A percentile compares a stretch with the other conserved stretches of the same genome.
phyloP scores from a whole-genome alignment of 2,113 vertebrate genomes.

The Callopanchax toddi region DNA sequence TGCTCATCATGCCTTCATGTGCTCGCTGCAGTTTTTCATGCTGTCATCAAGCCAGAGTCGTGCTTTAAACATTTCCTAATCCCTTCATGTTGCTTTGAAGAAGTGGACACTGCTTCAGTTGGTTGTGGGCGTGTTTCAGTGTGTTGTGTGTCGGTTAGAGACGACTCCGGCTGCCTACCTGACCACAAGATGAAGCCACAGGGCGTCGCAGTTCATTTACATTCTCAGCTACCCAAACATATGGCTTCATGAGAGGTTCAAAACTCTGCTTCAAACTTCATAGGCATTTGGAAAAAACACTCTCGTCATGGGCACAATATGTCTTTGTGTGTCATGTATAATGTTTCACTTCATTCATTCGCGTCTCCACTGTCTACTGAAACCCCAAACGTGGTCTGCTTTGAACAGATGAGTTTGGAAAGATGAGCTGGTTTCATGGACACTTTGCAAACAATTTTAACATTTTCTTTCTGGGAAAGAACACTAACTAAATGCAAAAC shows the following conservation, averaged over 20 bases:
- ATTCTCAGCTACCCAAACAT: conserved; percentile 33
- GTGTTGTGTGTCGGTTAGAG: conserved; percentile 26
- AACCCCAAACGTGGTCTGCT: conserved; percentile 34
- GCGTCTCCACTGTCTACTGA: conserved; percentile 32
- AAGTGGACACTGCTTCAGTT: conserved; percentile 12
- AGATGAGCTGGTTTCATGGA: conserved; percentile 29
- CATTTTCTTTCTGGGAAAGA: conserved; percentile 4
- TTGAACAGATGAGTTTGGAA: conserved; percentile 30
- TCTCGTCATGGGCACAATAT: conserved; percentile 23
- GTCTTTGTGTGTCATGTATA: conserved; percentile 44
- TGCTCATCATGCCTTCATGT: conserved; percentile 16
- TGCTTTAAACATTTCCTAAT: conserved; percentile 48
- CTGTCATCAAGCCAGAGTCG: conserved; percentile 25
- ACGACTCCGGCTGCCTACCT: conserved; percentile 32
- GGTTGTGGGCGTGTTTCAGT: conserved; percentile 30
- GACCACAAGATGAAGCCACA: conserved; percentile 45
- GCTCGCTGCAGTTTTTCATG: conserved; percentile 24
- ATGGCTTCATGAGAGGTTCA: conserved; percentile 21
- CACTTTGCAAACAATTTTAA: conserved; percentile 29
- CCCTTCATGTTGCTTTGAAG: conserved; percentile 41
- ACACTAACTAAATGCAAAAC: conserved; percentile 11
- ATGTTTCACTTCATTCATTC: conserved; percentile 54
- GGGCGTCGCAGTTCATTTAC: conserved; percentile 50
- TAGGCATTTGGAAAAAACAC: conserved; percentile 45
- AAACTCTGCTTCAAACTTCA: conserved; percentile 15